These are phyloP conservation scores for Ptilonorhynchus violaceus DNA, from an alignment of 2,113 vertebrate species.

Conservation along the genomic window DNA sequence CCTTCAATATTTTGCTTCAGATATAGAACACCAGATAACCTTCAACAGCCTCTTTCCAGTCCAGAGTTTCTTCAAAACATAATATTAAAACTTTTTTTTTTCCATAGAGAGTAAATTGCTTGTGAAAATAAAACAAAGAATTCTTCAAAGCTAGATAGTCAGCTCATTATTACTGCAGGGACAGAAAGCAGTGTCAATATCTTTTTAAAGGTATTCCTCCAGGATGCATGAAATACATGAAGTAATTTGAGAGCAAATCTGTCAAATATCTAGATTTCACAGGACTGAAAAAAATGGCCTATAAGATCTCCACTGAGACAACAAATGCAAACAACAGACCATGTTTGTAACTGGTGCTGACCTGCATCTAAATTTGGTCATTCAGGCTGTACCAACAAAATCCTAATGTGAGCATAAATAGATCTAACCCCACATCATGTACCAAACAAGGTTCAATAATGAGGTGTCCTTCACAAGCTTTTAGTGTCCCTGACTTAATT, in stretches of 20 bases:
- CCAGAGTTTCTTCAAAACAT: not conserved
- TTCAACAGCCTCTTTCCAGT: not conserved
- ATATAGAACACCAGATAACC: not conserved
- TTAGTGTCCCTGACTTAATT: not conserved
- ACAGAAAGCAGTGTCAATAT: not conserved
- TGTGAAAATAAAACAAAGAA: not conserved
- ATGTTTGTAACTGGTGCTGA: not conserved
- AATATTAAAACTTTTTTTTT: not conserved
- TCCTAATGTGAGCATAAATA: not conserved
- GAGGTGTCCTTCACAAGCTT: not conserved
- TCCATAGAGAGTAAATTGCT: not conserved
- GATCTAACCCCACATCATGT: not conserved
- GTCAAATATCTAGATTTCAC: not conserved
- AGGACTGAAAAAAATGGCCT: not conserved
- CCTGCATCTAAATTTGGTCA: not conserved
- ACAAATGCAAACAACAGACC: not conserved
- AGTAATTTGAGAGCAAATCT: not conserved
- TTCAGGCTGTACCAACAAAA: not conserved
- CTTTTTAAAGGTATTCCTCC: not conserved
- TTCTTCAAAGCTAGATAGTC: not conserved
- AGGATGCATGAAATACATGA: not conserved
- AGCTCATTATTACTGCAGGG: not conserved
- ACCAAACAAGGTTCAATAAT: not conserved
- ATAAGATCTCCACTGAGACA: not conserved
- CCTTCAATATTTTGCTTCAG: not conserved